Conservation (phyloP, 1,140 invertebrate species). For the Melitaea cinxia region DNA sequence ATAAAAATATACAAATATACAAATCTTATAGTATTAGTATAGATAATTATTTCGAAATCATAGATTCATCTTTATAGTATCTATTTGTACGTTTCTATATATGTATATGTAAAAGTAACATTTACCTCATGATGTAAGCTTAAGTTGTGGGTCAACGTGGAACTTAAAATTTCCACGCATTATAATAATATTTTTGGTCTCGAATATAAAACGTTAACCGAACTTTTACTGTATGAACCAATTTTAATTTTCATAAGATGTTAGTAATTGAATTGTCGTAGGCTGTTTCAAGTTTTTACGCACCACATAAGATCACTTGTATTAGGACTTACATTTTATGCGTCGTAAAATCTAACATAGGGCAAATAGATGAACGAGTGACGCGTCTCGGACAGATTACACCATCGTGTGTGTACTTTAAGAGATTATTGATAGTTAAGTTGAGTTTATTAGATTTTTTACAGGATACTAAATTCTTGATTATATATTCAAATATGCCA, state of each 20-base stretch:
- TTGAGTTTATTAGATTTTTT: slow-evolving; percentile 19
- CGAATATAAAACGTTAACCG: no score
- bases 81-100: no score
- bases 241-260: background rate
- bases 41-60: no score
- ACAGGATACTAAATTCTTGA: background rate
- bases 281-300: slow-evolving; percentile 8
- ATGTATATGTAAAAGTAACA: no score
- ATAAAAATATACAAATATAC: no score
- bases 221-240: background rate
- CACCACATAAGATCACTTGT: slow-evolving; percentile 21
- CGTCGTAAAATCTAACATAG: slow-evolving; percentile 16
- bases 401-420: slow-evolving; percentile 4
- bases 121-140: no score
- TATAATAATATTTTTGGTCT: no score
- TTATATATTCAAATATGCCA: background rate
- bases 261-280: slow-evolving; percentile 1
- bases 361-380: slow-evolving; percentile 22
- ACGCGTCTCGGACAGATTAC: slow-evolving; percentile 24
- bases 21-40: no score
- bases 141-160: no score
- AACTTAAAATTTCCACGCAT: no score
- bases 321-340: slow-evolving; percentile 27
- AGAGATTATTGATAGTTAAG: slow-evolving; percentile 19
- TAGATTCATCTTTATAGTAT: no score